A percentile compares a stretch with the other conserved stretches of the same genome.
These are phyloP conservation scores for Heterotis niloticus DNA, from an alignment of 2,113 vertebrate species.

Conservation along the genomic window DNA sequence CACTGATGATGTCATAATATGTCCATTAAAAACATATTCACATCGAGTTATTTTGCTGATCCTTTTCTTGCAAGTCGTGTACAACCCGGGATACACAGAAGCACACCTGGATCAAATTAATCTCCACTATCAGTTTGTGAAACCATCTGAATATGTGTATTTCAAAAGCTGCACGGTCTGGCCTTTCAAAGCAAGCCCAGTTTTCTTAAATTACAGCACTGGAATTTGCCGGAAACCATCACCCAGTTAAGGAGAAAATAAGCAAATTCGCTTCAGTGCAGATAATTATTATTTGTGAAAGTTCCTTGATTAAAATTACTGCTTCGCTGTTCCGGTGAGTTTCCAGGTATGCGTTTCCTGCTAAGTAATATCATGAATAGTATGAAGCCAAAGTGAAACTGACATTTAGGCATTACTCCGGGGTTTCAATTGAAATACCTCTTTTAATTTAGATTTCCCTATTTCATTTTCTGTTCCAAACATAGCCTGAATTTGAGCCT, in stretches of 20 bases:
- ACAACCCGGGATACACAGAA: too few relatives aligned
- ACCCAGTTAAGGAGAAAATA: background rate
- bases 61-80: too few relatives aligned
- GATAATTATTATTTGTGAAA: background rate
- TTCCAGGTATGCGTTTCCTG: background rate
- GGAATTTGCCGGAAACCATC: background rate
- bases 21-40: background rate
- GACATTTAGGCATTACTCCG: background rate
- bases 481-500: background rate
- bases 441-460: background rate
- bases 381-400: background rate
- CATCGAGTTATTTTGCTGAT: too few relatives aligned
- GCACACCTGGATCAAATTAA: background rate
- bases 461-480: background rate
- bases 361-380: background rate
- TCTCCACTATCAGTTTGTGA: background rate
- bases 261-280: background rate
- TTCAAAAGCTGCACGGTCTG: background rate
- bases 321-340: background rate
- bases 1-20: background rate
- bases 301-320: background rate
- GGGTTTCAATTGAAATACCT: background rate
- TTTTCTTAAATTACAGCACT: background rate
- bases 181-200: too few relatives aligned
- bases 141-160: background rate